phyloP scores from a whole-genome alignment of 2,797 vertebrate species.

The Acomys russatus region DNA sequence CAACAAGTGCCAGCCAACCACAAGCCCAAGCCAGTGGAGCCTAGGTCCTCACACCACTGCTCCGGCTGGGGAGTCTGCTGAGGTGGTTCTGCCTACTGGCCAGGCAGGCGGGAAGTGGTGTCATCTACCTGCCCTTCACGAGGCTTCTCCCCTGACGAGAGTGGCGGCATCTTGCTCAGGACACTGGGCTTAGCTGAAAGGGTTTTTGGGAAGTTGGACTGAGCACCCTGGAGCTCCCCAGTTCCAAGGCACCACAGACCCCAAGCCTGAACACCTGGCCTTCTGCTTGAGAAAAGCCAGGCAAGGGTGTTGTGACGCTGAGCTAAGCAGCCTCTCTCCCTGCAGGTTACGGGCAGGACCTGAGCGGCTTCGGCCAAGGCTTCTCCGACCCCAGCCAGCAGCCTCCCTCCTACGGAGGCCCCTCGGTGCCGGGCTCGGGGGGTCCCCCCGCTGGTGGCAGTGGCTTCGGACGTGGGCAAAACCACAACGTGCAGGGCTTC shows the following conservation, averaged over 20 bases:
- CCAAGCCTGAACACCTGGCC: neutral
- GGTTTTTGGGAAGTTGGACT: neutral
- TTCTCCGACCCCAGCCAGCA: conserved; percentile 98
- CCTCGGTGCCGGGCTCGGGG: conserved; percentile 94
- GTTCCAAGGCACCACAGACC: neutral
- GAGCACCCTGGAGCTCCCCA: neutral
- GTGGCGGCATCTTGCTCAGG: neutral
- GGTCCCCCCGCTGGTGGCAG: conserved; percentile 93
- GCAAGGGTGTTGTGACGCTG: too few species aligned
- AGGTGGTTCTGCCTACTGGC: neutral
- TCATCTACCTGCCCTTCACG: neutral
- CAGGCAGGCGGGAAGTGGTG: neutral
- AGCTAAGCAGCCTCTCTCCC: conserved; percentile 77
- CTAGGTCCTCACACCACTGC: neutral
- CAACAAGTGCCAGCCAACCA: conserved; percentile 71
- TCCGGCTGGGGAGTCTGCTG: neutral
- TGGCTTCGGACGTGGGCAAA: conserved; percentile 98
- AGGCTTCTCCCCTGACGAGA: neutral
- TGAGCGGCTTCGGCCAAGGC: conserved; percentile 97
- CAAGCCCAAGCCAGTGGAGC: neutral
- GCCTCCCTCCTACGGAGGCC: conserved; percentile 93
- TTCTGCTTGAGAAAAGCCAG: too few species aligned
- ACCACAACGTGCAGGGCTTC: conserved; percentile 99
- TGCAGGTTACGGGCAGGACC: conserved; percentile 98
- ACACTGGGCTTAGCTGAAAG: neutral